A percentile compares a stretch with the other conserved stretches of the same genome.
Conservation (phyloP, 2,797 vertebrate species). For the Diceros bicornis region DNA sequence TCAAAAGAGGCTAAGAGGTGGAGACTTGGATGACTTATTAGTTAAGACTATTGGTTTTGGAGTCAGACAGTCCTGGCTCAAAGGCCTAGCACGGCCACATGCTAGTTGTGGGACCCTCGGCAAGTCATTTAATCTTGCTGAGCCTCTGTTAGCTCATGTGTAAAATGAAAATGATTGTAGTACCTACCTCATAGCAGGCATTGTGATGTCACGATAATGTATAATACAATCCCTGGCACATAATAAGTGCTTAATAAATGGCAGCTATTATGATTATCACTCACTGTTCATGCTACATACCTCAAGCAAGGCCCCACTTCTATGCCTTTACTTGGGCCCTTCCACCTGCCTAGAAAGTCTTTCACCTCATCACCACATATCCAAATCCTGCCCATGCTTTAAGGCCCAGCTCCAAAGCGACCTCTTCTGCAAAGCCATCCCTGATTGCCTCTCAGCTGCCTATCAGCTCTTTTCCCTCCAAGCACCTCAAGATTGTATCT, state of each 20-base stretch:
- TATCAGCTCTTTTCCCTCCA: neutral
- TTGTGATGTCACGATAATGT: neutral
- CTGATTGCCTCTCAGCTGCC: neutral
- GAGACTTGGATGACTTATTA: neutral
- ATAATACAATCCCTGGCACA: neutral
- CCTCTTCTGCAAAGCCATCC: neutral
- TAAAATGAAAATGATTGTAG: neutral
- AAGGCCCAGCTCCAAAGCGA: neutral
- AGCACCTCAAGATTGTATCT: neutral
- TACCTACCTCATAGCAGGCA: neutral
- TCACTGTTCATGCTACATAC: neutral
- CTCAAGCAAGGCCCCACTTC: neutral
- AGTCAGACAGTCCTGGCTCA: neutral
- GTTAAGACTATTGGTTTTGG: neutral
- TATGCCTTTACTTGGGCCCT: neutral
- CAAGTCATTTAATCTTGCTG: neutral
- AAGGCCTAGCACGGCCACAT: neutral
- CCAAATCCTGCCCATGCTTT: neutral
- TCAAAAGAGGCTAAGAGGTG: neutral
- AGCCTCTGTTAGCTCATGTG: neutral
- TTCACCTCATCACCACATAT: neutral
- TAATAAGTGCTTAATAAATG: conserved; percentile 35
- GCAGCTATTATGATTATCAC: neutral
- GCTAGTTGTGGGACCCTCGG: neutral
- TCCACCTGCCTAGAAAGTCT: neutral